Conservation (phyloP, 1,140 invertebrate genomes). For the Papilio polytes region DNA sequence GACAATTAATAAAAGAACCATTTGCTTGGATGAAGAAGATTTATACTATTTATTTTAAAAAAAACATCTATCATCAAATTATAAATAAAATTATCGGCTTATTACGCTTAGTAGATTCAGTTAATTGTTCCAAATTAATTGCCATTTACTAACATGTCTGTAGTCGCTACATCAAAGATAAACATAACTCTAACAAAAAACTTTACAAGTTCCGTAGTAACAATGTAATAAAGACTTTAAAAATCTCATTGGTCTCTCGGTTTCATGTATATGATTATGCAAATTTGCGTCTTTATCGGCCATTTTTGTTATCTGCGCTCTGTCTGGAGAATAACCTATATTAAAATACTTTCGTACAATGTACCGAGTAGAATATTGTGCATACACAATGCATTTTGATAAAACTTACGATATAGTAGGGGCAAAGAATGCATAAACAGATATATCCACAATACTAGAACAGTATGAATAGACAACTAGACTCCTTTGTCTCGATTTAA, state of each 20-base stretch:
- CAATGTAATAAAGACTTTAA: conserved; percentile 9
- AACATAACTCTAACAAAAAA: background rate
- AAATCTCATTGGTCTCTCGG: conserved; percentile 16
- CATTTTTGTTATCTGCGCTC: conserved; percentile 12
- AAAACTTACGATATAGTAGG: background rate
- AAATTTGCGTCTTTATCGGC: conserved; percentile 12
- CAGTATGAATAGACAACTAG: background rate
- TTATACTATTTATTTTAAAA: too few relatives aligned
- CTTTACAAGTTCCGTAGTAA: background rate
- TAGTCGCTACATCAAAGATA: background rate
- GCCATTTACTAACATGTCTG: background rate
- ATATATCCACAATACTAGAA: background rate
- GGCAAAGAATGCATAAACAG: background rate
- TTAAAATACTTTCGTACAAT: conserved; percentile 3
- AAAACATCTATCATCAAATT: background rate
- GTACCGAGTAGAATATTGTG: conserved; percentile 8
- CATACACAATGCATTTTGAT: background rate
- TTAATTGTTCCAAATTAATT: too few relatives aligned
- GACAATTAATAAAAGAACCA: too few relatives aligned
- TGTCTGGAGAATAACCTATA: conserved; percentile 7
- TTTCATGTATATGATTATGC: conserved; percentile 20
- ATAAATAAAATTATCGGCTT: background rate
- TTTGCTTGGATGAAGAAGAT: too few relatives aligned
- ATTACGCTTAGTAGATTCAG: too few relatives aligned
- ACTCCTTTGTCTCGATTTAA: background rate